Evolutionary conservation across 2,797 vertebrate genomes (phyloP).

Genomic region (Poeciliopsis infans): DNA sequence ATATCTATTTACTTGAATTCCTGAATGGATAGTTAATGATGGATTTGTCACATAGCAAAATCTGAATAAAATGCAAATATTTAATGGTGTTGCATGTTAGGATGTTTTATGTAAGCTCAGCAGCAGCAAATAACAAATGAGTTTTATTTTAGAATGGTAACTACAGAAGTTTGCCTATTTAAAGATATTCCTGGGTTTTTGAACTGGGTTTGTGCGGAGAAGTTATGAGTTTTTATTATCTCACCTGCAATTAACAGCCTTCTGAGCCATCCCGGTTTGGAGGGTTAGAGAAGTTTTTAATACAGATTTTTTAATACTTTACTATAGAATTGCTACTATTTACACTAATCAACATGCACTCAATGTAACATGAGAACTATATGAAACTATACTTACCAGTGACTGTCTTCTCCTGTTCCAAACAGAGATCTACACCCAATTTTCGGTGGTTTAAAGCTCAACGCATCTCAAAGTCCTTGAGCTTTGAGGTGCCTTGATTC

Average conservation of each 20-base stretch:
- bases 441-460: too few species aligned
- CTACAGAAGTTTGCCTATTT: neutral
- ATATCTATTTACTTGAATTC: conserved; percentile 76
- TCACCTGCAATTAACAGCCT: neutral
- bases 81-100: neutral
- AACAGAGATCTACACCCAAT: neutral
- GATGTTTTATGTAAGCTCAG: neutral
- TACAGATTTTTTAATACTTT: neutral
- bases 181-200: neutral
- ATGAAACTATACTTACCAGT: neutral
- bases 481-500: too few species aligned
- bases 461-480: too few species aligned
- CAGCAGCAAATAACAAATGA: neutral
- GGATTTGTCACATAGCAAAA: conserved; percentile 55
- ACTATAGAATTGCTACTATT: neutral
- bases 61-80: conserved; percentile 63
- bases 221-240: neutral
- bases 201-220: neutral
- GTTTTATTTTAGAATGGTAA: neutral
- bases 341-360: too few species aligned
- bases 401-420: neutral
- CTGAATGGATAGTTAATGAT: conserved; percentile 51
- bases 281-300: neutral
- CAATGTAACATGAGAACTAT: neutral
- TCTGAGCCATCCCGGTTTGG: neutral